Base-by-base conservation (phyloP, 2,888 invertebrate genomes). In the Dolomedes plantarius region DNA sequence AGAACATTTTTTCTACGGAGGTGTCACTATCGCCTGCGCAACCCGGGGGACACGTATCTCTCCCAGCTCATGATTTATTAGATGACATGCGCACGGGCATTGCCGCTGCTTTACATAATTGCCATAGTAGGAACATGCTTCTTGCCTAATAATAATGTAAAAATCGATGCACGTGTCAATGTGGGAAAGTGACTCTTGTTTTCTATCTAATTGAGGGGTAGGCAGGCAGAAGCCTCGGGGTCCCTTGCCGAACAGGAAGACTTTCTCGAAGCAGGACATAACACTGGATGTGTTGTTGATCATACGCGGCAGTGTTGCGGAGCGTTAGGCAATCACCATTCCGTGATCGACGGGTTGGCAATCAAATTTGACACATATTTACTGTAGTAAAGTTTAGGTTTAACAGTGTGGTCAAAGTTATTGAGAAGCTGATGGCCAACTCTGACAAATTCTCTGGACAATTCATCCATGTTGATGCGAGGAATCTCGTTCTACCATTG, bases 21-120 rank as follows among this genome's bases (percentile, higher is more conserved):
- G 46, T 46, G 46, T 46, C n/a, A 46, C 46, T 46, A 16, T 46
- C 46, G 46, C 46, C 46, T 46, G 46, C 46, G 36, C 36, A 36
- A 36, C 36, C 16, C 5, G 2, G 46, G n/a, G 46, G 46, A 46
- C 46, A 46, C 36, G 46, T 46, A 9, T 16, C 7, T n/a, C n/a
- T 46, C 16, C 2, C 46, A 2, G 2, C 13, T 46, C 11, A 7
- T 46, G 46, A 46, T 46, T 6, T 46, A 46, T 46, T 36, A 16
- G n/a, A 46, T 46, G n/a, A 16, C 46, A n/a, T 46, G 7, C 46
- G 16, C 11, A 46, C 16, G 46, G 11, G 16, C 7, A 46, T 16
- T 46, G 46, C 46, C n/a, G 46, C 11, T 2, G n/a, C n/a, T n/a
- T n/a, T 46, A 2, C 11, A 46, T 46, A 46, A 46, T 7, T 36